Conservation (phyloP, 2,113 vertebrate species). For the Microtus montanus region DNA sequence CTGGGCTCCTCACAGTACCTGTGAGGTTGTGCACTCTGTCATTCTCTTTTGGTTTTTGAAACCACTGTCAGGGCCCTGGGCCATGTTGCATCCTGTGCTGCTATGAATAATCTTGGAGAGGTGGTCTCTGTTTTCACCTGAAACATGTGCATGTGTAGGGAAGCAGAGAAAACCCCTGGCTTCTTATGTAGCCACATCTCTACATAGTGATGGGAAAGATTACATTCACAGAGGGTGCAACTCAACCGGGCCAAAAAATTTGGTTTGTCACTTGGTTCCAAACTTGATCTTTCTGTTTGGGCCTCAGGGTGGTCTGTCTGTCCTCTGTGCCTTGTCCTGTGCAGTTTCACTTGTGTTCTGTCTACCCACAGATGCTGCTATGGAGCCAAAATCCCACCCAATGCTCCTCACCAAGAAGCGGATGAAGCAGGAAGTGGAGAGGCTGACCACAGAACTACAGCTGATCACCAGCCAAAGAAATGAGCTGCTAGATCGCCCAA, state of each 20-base stretch:
- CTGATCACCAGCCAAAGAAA: conserved; percentile 93
- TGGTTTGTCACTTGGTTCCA: neutral
- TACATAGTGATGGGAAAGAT: neutral
- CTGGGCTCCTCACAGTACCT: no score
- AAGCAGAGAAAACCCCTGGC: neutral
- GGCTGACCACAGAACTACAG: conserved; percentile 91
- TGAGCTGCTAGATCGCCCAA: conserved; percentile 84
- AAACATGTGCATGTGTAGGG: neutral
- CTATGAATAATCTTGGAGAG: neutral
- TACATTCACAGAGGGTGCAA: neutral
- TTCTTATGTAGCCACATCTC: neutral
- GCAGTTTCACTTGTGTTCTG: no score
- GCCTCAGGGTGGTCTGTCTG: neutral
- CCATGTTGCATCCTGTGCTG: neutral
- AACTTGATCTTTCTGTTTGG: neutral
- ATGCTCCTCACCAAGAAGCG: conserved; percentile 32
- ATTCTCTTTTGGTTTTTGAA: neutral
- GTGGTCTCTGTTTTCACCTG: neutral
- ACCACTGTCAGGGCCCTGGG: neutral
- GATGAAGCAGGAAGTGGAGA: conserved; percentile 90
- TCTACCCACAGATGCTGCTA: no score
- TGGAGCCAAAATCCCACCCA: no score
- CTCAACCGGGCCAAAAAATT: neutral
- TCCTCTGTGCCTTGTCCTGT: no score
- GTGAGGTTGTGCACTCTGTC: no score